Percentiles rank a stretch among this genome's conserved stretches.
Evolutionary conservation across 2,797 vertebrate genomes (phyloP).

Genomic region (Coluber constrictor): DNA sequence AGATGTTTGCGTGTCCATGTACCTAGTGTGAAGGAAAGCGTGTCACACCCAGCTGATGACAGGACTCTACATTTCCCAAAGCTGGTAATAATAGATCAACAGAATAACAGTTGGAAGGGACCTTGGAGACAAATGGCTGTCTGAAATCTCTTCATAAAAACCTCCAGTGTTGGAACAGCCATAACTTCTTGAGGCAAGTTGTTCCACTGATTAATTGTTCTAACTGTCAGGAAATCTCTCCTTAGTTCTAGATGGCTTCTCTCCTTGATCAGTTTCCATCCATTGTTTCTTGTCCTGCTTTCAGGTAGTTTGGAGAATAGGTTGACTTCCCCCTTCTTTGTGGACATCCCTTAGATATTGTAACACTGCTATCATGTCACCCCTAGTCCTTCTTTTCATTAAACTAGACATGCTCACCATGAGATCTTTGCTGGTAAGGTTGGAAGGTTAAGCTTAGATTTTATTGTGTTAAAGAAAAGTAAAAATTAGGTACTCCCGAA

Average conservation of each 20-base stretch:
- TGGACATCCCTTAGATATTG: neutral
- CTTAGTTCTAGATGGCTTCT: neutral
- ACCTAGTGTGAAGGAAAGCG: neutral
- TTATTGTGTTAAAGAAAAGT: neutral
- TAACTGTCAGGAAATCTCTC: neutral
- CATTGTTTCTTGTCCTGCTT: neutral
- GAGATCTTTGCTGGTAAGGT: neutral
- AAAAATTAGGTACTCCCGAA: neutral
- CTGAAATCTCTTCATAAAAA: neutral
- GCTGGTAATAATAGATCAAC: neutral
- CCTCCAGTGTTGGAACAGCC: neutral
- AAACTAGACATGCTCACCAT: neutral
- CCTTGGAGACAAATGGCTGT: neutral
- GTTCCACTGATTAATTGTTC: neutral
- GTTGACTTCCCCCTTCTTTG: neutral
- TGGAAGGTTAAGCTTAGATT: neutral
- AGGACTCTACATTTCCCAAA: neutral
- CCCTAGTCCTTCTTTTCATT: neutral
- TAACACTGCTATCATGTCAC: neutral
- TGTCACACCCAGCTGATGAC: neutral
- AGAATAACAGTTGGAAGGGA: neutral
- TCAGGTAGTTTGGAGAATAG: neutral
- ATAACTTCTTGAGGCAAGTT: neutral
- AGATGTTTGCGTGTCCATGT: neutral
- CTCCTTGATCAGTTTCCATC: neutral